Evolutionary conservation across 1,140 invertebrate species (phyloP), one percentile per base, ranked within the genome.

Genomic region (Heliconius himera): DNA sequence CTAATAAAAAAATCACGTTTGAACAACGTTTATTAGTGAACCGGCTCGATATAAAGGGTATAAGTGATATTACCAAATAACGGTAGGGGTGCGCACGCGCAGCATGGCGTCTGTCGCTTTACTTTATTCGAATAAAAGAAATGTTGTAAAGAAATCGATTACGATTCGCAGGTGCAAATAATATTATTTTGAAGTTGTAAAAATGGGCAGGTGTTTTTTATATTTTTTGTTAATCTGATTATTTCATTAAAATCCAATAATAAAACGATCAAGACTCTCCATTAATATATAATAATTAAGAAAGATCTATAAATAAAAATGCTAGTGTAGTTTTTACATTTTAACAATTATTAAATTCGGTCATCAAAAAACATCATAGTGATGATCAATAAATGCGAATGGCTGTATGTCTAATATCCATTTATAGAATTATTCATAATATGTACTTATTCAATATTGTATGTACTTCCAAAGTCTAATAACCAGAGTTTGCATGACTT

Each of bases 101-200:
- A 88, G 90, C 91, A 83, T 90, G 90, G 84, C 83, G 87, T 84
- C 89, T 83, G 76, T 78, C 77, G 83, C 83, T 85, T 81, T 74
- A 84, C 81, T 85, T 83, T 82, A 79, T 70, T 54, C 22, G 46
- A 22, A 80, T 78, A 80, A 85, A 77, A 87, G 82, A 86, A 89
- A 82, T 78, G 83, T 70, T 83, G 82, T 80, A 82, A 83, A 72
- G 76, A 88, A 91, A 93, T 91, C 90, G 87, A 90, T 93, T 89
- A 91, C 74, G 84, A 89, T 88, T 90, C 80, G 89, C 91, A 93
- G 91, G 90, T 93, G 91, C 90, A 90, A 93, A 90, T 90, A 90
- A 89, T 85, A 76, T 86, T 85, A 83, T 85, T 86, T 84, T 84
- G 84, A 73, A 79, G 71, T 77, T 49, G 85, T 80, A 84, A 86